These are phyloP conservation scores for Spilosoma lubricipeda DNA, from an alignment of 2,888 invertebrate species.

Conservation along the genomic window DNA sequence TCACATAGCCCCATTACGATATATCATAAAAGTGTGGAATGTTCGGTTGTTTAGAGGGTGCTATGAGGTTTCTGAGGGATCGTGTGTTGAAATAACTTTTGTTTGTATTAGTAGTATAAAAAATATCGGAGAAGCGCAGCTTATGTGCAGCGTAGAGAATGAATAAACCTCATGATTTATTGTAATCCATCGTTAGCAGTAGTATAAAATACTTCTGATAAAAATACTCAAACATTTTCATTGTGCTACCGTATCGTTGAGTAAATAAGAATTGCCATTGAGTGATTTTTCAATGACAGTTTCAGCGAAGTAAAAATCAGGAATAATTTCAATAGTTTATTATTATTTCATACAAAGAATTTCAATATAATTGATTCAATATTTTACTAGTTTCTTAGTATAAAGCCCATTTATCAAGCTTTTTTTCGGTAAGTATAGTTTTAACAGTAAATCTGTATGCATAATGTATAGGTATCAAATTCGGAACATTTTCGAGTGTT, in stretches of 20 bases:
- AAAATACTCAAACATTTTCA: background rate
- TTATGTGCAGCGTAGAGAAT: background rate
- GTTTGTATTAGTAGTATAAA: background rate
- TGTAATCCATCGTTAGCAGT: background rate
- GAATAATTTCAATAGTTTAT: conserved; percentile 40
- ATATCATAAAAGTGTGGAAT: background rate
- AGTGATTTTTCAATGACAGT: background rate
- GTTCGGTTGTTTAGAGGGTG: background rate
- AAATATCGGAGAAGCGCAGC: background rate
- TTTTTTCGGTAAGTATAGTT: conserved; percentile 62
- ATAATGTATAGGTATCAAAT: conserved; percentile 64
- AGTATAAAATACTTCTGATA: background rate
- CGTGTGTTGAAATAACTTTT: background rate
- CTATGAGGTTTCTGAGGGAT: background rate
- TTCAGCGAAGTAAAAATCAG: background rate
- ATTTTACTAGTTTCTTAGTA: conserved; percentile 72
- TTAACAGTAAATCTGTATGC: conserved; percentile 60
- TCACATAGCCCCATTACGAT: too few species aligned
- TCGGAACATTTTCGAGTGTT: conserved; percentile 63
- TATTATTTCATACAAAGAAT: conserved; percentile 78
- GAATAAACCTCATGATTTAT: background rate
- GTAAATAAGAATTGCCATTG: background rate
- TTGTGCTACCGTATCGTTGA: background rate
- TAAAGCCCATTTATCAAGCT: conserved; percentile 63
- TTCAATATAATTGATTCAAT: conserved; percentile 72